These are phyloP conservation scores for Coccyzus lansbergi DNA, from an alignment of 2,797 vertebrate species.

Conservation along the genomic window DNA sequence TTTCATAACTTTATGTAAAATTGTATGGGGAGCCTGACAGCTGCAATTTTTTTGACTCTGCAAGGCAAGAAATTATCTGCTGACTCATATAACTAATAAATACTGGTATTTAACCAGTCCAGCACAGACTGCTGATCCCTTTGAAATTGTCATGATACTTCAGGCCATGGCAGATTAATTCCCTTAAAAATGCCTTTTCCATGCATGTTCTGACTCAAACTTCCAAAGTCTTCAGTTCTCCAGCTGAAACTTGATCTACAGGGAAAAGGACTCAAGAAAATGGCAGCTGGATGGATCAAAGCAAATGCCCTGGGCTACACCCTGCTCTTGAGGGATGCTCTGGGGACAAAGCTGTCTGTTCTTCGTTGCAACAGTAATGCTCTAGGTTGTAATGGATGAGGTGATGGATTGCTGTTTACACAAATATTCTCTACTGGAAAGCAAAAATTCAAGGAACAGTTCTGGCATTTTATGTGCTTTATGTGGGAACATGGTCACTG, in stretches of 20 bases:
- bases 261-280: not conserved
- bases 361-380: not conserved
- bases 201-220: not conserved
- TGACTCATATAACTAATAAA: not conserved
- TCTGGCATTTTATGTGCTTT: conserved; percentile 13
- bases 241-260: not conserved
- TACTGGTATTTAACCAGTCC: not conserved
- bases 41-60: not conserved
- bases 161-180: not conserved
- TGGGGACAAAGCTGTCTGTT: not conserved
- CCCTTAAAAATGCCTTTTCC: not conserved
- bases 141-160: not conserved
- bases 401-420: not conserved
- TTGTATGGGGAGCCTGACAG: not conserved
- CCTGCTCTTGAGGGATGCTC: not conserved
- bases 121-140: not conserved
- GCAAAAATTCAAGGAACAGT: not conserved
- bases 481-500: not conserved
- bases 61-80: not conserved
- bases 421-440: conserved; percentile 1
- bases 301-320: not conserved
- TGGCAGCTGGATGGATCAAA: not conserved
- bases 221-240: not conserved
- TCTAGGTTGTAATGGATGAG: not conserved
- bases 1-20: not conserved